Evolutionary conservation across 1,140 invertebrate genomes (phyloP), one percentile per base, ranked within the genome.

Genomic region (Nasonia longicornis): DNA sequence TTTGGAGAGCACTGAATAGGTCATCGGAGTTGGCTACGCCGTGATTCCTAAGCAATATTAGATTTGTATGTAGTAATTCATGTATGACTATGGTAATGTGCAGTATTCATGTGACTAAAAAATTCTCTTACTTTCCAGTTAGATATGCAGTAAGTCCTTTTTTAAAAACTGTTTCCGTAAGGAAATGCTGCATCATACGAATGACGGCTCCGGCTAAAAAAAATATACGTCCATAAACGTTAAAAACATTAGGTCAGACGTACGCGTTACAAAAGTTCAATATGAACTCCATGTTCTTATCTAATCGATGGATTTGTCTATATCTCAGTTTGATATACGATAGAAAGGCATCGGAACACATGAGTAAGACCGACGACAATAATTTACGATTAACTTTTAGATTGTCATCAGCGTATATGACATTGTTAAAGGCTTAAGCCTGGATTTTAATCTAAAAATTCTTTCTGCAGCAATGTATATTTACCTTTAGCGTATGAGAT

Each of bases 401-500:
- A 81, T 76, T 58, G 22, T 20, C 70, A 81, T 81, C 73, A 11
- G 10, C 14, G 7, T 52, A 52, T 76, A 73, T 58, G 66, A 14
- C 64, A 20, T n/a, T 63, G 38, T 58, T 70, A 45, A 81, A 58
- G 63, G 42, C 26, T 81, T 81, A 38, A 69, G 22, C 64, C 42
- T 75, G 42, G 20, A 80, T 66, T 38, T 52, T 16, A 74, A 31
- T 45, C n/a, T 70, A n/a, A 70, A 67, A 73, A 70, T 7, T 79
- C 26, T 8, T 73, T 64, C 42, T 14, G 22, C 64, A 80, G 2
- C 52, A 35, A 75, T 69, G 8, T 6, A 0, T 77, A 71, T 89
- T 90, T 87, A 93, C 93, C 91, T 89, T 94, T 93, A 72, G 92
- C 92, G 86, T 97, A 98, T 1, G 95, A 94, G 26, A 97, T 96